A percentile compares a stretch with the other conserved stretches of the same genome.
Conservation (phyloP, 1,140 invertebrate species). For the Zaprionus nigranus region DNA sequence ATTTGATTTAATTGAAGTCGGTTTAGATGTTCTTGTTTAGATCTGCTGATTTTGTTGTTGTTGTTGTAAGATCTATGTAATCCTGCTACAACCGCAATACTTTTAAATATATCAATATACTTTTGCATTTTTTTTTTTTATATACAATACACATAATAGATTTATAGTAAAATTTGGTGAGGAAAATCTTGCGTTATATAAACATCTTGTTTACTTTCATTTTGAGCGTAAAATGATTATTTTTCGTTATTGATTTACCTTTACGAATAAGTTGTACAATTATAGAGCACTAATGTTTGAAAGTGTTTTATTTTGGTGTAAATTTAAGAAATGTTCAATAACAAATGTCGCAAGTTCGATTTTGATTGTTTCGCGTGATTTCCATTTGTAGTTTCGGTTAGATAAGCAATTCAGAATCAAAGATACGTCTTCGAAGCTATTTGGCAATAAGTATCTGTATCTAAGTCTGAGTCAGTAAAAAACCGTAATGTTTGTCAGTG, state of each 20-base stretch:
- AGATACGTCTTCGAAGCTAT: slow-evolving; percentile 42
- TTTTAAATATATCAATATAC: slow-evolving; percentile 68
- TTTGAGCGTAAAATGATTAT: slow-evolving; percentile 76
- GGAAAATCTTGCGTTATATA: slow-evolving; percentile 74
- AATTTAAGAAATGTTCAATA: slow-evolving; percentile 70
- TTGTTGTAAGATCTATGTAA: slow-evolving; percentile 38
- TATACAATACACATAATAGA: slow-evolving; percentile 82
- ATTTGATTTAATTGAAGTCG: slow-evolving; percentile 55
- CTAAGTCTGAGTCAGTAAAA: slow-evolving; percentile 31
- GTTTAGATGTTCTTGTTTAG: slow-evolving; percentile 12
- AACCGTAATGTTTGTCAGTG: slow-evolving; percentile 19
- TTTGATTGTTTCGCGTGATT: slow-evolving; percentile 77
- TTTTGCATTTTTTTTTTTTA: slow-evolving; percentile 57
- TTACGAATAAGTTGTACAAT: slow-evolving; percentile 76
- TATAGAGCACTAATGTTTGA: slow-evolving; percentile 79
- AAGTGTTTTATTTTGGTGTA: slow-evolving; percentile 75
- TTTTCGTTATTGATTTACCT: slow-evolving; percentile 69
- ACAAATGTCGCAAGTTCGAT: slow-evolving; percentile 73
- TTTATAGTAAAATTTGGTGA: slow-evolving; percentile 81
- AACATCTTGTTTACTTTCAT: slow-evolving; percentile 65
- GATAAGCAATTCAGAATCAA: slow-evolving; percentile 65
- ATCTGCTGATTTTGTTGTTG: slow-evolving; percentile 36
- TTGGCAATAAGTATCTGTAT: slow-evolving; percentile 28
- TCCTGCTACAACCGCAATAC: slow-evolving; percentile 47
- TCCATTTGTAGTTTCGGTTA: slow-evolving; percentile 46